Conservation (phyloP, 2,797 vertebrate genomes). For the Alcedo quadribrachys region DNA sequence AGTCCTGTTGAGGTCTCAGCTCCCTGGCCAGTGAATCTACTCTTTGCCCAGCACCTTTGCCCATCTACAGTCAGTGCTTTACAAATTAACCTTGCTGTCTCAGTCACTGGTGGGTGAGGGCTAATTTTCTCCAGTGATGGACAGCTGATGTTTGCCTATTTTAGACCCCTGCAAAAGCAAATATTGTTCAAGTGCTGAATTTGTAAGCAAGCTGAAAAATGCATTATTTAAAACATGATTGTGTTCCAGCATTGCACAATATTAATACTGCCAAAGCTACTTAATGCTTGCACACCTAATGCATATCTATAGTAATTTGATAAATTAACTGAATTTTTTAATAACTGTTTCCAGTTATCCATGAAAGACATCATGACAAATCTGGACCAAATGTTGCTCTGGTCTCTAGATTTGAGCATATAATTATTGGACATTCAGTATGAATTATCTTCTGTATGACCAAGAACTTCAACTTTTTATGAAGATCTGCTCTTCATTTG, state of each 20-base stretch:
- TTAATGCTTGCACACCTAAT: neutral
- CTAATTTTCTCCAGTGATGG: constrained; percentile 3
- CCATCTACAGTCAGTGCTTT: constrained; percentile 4
- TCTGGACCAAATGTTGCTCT: constrained; percentile 2
- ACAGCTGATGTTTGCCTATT: constrained; percentile 28
- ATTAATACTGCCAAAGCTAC: constrained; percentile 3
- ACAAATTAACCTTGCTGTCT: neutral
- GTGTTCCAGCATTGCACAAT: constrained; percentile 23
- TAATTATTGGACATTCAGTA: neutral
- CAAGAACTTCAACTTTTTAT: neutral
- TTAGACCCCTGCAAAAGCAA: constrained; percentile 34
- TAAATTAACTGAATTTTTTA: neutral
- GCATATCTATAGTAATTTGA: neutral
- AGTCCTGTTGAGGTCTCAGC: neutral
- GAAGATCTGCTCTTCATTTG: constrained; percentile 13
- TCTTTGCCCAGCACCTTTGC: neutral
- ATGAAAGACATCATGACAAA: neutral
- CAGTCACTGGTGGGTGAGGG: neutral
- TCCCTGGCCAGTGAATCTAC: neutral
- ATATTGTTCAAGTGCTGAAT: constrained; percentile 32
- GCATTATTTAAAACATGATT: constrained; percentile 41
- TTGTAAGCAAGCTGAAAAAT: constrained; percentile 42
- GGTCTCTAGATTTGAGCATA: neutral
- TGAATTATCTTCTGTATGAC: neutral
- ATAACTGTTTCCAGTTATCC: constrained; percentile 6